Conservation (phyloP, 2,113 vertebrate genomes). For the Trochalopteron elliotii region DNA sequence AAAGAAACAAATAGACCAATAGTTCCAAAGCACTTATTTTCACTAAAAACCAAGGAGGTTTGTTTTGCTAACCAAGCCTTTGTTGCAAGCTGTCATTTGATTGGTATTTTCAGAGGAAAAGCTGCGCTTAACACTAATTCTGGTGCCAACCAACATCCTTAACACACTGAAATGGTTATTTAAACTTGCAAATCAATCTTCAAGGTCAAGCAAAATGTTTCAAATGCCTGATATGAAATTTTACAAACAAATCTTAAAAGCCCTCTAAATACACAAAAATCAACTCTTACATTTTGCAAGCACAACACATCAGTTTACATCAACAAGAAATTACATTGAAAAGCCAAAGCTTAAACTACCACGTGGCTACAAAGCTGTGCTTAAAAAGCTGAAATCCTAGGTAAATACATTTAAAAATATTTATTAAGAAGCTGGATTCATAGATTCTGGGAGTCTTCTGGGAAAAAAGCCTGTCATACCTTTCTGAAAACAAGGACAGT, state of each 20-base stretch:
- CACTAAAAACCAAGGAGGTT: neutral
- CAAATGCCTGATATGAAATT: neutral
- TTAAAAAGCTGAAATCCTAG: neutral
- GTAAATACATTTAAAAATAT: neutral
- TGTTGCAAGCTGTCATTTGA: neutral
- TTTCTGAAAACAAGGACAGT: neutral
- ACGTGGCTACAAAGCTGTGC: neutral
- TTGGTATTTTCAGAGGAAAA: neutral
- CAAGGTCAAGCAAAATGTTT: neutral
- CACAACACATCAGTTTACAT: neutral
- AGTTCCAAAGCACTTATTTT: neutral
- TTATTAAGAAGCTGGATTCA: neutral
- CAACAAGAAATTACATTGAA: neutral
- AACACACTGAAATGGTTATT: neutral
- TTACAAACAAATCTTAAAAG: neutral
- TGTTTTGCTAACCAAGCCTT: neutral
- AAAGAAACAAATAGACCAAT: neutral
- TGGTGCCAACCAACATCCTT: neutral
- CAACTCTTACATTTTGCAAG: neutral
- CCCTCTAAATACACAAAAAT: neutral
- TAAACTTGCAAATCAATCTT: neutral
- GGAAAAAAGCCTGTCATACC: neutral
- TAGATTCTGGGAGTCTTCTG: neutral
- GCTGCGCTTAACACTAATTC: neutral
- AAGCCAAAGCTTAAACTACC: neutral